phyloP scores from a whole-genome alignment of 2,113 vertebrate species.

The Crotalus tigris region DNA sequence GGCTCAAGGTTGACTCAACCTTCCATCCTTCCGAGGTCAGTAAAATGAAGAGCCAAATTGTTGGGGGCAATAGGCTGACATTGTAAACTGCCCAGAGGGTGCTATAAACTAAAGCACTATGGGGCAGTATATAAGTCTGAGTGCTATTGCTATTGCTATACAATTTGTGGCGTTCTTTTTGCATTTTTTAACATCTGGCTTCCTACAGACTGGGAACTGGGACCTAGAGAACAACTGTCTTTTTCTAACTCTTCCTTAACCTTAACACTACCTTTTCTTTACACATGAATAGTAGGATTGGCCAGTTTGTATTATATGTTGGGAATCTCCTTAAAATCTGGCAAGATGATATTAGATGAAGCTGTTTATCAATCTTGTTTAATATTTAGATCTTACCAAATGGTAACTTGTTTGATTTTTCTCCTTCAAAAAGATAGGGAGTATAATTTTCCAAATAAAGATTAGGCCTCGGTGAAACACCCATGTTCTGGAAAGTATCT shows the following conservation, averaged over 20 bases:
- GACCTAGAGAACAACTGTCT: not conserved
- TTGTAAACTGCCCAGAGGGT: not conserved
- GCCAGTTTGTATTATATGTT: not conserved
- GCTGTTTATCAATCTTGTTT: not conserved
- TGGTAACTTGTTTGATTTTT: no score
- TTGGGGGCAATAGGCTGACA: no score
- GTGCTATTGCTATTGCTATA: no score
- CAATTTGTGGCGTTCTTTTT: not conserved
- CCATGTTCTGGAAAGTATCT: not conserved
- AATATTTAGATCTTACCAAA: not conserved
- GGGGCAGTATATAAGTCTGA: no score
- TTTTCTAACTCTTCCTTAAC: not conserved
- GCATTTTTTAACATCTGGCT: not conserved
- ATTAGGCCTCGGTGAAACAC: not conserved
- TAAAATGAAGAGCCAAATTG: not conserved
- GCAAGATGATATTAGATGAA: not conserved
- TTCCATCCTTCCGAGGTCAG: not conserved
- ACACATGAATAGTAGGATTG: not conserved
- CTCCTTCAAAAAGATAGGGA: not conserved
- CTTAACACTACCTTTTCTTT: not conserved
- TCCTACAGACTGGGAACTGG: not conserved
- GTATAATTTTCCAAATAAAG: not conserved
- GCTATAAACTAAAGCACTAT: not conserved
- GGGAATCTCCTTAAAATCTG: not conserved
- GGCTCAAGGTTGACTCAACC: not conserved